Base-by-base conservation (phyloP, 2,113 vertebrate genomes). In the Tachuris rubrigastra region DNA sequence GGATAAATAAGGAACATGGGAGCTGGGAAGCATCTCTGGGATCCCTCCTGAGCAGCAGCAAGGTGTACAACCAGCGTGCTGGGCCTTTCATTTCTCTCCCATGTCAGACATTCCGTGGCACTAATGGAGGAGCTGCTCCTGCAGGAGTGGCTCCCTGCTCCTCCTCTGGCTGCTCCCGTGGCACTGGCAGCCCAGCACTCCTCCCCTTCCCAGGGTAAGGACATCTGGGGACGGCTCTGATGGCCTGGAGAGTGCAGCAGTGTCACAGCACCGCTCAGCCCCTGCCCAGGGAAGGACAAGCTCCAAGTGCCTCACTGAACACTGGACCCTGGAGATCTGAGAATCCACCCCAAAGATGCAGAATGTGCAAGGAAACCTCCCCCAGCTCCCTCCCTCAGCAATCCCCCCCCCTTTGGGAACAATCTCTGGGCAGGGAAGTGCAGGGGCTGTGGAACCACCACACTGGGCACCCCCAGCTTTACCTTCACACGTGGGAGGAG, bases 401-500 rank as follows among this genome's bases (percentile, higher is more conserved):
- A 30, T 5, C 7, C 24, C 8, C 63, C 8, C 0, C 0, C 0
- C 7, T 10, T 7, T 14, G 9, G 33, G 52, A 10, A 75, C 84
- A 11, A 22, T 5, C 52, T 28, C 14, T 5, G 53, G 39, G 28
- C 6, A n/a, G 68, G 81, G 44, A 35, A 53, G 13, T 19, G n/a
- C 4, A 5, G 49, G 27, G 14, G 14, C 10, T 28, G 28, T 15
- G 41, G 30, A 25, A 31, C 16, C 60, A 41, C 21, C 49, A 14
- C 3, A 1, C 23, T 4, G 47, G n/a, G n/a, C 22, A 30, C 25
- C 15, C 37, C 58, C 5, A 0, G 59, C 41, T 96, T 98, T 97
- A 99, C 99, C 99, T 98, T 99, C 99, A 87, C 99, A 99, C 2
- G 99, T 98, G 11, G 99, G 99, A 1, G 99, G 99, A 39, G 99